These are phyloP conservation scores for Seriola quinqueradiata DNA, from an alignment of 2,113 vertebrate species.

Conservation along the genomic window DNA sequence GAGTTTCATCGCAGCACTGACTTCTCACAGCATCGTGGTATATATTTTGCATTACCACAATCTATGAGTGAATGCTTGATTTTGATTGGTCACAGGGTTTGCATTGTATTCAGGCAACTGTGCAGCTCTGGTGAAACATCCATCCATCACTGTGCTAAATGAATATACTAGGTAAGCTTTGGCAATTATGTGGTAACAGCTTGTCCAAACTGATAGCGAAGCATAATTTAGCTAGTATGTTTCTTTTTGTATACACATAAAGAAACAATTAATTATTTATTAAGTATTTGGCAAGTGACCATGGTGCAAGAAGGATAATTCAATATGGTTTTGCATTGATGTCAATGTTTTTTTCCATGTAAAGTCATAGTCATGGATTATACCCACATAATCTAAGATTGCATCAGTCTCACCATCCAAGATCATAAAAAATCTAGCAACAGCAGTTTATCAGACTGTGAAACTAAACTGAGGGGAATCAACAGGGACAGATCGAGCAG, in stretches of 20 bases:
- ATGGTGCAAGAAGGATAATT: too few relatives aligned
- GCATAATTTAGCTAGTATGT: too few relatives aligned
- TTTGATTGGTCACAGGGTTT: not conserved
- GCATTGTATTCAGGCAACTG: not conserved
- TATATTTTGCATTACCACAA: not conserved
- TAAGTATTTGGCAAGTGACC: too few relatives aligned
- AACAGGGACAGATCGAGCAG: not conserved
- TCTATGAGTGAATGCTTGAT: not conserved
- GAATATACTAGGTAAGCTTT: not conserved
- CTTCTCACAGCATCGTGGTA: slow-evolving; percentile 8
- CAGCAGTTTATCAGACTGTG: not conserved
- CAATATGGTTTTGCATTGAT: too few relatives aligned
- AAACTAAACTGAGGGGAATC: too few relatives aligned
- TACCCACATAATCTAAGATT: not conserved
- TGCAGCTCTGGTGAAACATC: not conserved
- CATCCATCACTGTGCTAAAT: not conserved
- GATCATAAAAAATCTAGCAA: not conserved
- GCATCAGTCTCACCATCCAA: not conserved
- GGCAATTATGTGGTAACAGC: not conserved
- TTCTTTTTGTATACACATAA: not conserved
- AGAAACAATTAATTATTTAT: too few relatives aligned
- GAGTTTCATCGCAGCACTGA: not conserved
- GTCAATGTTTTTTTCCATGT: not conserved
- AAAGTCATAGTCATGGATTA: not conserved
- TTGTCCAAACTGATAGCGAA: not conserved